Conservation (phyloP, 2,113 vertebrate genomes). For the Eurystomus gularis region DNA sequence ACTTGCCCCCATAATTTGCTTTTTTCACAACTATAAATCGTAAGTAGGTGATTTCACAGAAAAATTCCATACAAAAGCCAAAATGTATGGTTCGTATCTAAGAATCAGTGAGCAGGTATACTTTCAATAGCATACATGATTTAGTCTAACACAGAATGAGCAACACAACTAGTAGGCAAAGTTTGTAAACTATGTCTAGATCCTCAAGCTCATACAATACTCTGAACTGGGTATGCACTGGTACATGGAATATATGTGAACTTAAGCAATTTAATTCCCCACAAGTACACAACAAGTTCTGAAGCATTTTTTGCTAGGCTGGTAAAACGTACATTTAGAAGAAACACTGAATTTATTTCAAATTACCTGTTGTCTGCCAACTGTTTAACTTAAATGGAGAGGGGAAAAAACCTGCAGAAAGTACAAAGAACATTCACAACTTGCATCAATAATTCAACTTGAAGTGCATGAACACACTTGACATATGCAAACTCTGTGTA, state of each 20-base stretch:
- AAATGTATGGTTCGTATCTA: neutral
- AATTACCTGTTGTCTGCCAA: neutral
- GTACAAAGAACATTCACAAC: neutral
- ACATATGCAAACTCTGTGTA: too few relatives aligned
- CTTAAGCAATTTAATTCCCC: neutral
- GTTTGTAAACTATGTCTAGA: neutral
- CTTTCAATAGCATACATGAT: neutral
- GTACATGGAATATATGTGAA: neutral
- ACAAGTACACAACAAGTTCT: neutral
- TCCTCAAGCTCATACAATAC: neutral
- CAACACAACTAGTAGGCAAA: neutral
- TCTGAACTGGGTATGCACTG: neutral
- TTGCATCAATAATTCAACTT: neutral
- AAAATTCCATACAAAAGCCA: neutral
- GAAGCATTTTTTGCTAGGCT: neutral
- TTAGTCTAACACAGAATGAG: neutral
- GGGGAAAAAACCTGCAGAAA: neutral
- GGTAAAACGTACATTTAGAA: neutral
- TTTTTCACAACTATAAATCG: neutral
- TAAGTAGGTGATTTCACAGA: neutral
- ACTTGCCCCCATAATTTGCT: neutral
- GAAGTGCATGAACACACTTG: neutral
- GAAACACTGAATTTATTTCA: neutral
- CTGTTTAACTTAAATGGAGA: neutral
- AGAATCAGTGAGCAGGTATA: neutral